Evolutionary conservation across 2,797 vertebrate genomes (phyloP).

Genomic region (Numenius phaeopus): DNA sequence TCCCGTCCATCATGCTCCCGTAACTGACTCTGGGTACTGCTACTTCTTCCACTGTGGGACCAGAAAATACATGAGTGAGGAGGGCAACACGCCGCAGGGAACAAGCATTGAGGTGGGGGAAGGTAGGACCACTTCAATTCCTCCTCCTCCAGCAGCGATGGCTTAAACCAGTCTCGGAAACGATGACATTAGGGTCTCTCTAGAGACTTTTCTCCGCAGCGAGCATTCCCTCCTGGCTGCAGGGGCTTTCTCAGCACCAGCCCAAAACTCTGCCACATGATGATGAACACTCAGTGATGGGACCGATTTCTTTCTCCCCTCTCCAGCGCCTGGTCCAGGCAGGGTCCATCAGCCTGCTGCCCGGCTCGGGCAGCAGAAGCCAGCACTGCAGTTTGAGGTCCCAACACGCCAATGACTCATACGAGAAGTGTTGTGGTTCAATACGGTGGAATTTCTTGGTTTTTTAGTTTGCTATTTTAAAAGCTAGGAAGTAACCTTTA

Average conservation of each 20-base stretch:
- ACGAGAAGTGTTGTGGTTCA: background rate
- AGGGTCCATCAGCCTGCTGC: accelerated
- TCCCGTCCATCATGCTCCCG: accelerated
- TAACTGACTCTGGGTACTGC: background rate
- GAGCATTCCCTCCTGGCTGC: background rate
- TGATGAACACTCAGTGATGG: background rate
- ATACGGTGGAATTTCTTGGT: background rate
- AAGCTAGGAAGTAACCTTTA: slow-evolving; percentile 12
- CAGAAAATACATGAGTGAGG: background rate
- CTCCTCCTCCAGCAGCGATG: background rate
- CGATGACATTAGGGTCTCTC: background rate
- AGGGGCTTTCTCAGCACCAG: background rate
- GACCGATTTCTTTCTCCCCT: background rate
- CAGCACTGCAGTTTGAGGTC: accelerated
- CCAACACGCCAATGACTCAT: accelerated
- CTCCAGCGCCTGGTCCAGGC: background rate
- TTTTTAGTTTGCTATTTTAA: background rate
- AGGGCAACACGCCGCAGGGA: accelerated
- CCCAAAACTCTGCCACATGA: background rate
- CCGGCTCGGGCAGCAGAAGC: background rate
- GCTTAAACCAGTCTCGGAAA: background rate
- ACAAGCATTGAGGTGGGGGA: background rate
- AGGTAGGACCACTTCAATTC: background rate
- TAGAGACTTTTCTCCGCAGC: background rate
- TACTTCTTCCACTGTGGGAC: background rate